phyloP scores from a whole-genome alignment of 2,113 vertebrate species.

The Typhlomys cinereus region DNA sequence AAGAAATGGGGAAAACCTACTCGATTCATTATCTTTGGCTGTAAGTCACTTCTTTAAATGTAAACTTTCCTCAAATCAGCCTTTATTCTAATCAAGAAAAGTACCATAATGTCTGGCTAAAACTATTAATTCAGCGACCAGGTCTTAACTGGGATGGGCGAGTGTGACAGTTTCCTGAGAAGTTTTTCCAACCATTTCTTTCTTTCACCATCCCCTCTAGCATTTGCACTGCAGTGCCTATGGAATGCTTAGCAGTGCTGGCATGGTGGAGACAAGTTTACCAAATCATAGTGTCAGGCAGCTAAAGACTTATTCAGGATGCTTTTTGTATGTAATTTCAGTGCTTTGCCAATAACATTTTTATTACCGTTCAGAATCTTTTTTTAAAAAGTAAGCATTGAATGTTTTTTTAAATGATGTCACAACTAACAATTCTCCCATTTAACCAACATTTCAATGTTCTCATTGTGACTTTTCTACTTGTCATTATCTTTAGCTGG shows the following conservation, averaged over 20 bases:
- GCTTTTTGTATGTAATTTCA: not conserved
- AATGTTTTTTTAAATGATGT: constrained; percentile 33
- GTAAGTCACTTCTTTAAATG: constrained; percentile 30
- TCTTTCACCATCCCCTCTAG: not conserved
- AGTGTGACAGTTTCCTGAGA: not conserved
- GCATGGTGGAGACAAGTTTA: not conserved
- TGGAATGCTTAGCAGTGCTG: not conserved
- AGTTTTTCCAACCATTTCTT: not conserved
- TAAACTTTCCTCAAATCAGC: constrained; percentile 12
- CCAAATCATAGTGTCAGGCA: not conserved
- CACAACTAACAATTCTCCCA: constrained; percentile 1
- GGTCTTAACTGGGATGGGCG: not conserved
- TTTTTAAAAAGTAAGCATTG: constrained; percentile 26
- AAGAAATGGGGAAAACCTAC: not conserved
- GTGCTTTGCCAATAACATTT: not conserved
- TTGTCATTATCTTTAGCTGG: constrained; percentile 1
- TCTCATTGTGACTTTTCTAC: constrained; percentile 8
- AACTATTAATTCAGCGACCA: not conserved
- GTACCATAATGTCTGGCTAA: constrained; percentile 28
- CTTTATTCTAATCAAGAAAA: constrained; percentile 38
- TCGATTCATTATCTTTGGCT: not conserved
- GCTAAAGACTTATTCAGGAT: not conserved
- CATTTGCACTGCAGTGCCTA: not conserved
- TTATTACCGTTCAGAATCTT: constrained; percentile 41
- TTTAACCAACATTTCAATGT: not conserved